Evolutionary conservation across 2,888 invertebrate genomes (phyloP).

Genomic region (Phrixothrix hirtus): DNA sequence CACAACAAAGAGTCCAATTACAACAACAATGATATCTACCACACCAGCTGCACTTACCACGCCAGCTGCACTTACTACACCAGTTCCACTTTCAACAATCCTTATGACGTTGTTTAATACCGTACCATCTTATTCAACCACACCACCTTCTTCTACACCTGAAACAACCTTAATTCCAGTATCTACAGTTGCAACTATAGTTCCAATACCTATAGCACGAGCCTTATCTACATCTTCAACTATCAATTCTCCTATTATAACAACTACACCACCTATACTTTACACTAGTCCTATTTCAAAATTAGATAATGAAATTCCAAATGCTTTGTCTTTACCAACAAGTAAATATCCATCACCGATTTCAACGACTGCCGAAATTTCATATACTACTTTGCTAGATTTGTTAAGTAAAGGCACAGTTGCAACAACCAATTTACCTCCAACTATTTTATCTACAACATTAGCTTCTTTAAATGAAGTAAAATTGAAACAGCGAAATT

Average conservation of each 20-base stretch:
- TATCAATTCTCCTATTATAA: slow-evolving; percentile 54
- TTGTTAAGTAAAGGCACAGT: too few relatives aligned
- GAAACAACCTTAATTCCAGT: not conserved
- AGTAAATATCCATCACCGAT: too few relatives aligned
- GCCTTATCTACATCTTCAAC: slow-evolving; percentile 40
- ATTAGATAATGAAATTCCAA: not conserved
- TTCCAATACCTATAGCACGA: not conserved
- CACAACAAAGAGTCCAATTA: slow-evolving; percentile 53
- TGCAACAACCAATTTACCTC: slow-evolving; percentile 34
- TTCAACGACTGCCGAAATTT: not conserved
- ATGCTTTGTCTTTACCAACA: not conserved
- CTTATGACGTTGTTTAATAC: not conserved
- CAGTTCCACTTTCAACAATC: slow-evolving; percentile 21
- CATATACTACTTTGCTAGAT: slow-evolving; percentile 26
- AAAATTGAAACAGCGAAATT: slow-evolving; percentile 41
- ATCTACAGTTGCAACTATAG: not conserved
- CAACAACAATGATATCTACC: slow-evolving; percentile 56
- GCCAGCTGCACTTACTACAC: slow-evolving; percentile 3
- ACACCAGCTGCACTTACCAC: slow-evolving; percentile 44
- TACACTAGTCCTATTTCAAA: not conserved
- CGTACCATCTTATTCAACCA: slow-evolving; percentile 8
- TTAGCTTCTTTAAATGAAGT: slow-evolving; percentile 9
- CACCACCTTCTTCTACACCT: not conserved
- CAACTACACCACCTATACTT: not conserved
- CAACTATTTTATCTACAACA: not conserved